Evolutionary conservation across 2,888 invertebrate species (phyloP).

Genomic region (Chelonus formosanus): DNA sequence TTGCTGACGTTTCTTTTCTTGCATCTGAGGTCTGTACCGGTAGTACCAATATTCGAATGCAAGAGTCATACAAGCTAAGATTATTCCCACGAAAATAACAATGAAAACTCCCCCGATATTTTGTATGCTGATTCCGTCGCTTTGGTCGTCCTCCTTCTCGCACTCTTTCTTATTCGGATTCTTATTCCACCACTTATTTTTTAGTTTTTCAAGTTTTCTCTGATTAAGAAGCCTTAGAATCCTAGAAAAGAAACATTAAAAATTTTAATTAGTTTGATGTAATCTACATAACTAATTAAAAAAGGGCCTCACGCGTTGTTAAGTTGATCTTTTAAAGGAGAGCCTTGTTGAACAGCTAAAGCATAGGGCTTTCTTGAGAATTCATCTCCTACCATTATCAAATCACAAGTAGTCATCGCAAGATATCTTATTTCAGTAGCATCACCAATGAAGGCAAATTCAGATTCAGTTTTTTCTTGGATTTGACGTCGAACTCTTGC

Average conservation of each 20-base stretch:
- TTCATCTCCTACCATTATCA: slow-evolving; percentile 94
- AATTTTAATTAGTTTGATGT: too few species aligned
- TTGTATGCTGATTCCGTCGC: slow-evolving; percentile 96
- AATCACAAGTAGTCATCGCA: slow-evolving; percentile 84
- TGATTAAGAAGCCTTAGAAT: slow-evolving; percentile 94
- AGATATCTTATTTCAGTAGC: slow-evolving; percentile 90
- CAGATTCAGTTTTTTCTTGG: slow-evolving; percentile 74
- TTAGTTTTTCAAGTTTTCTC: slow-evolving; percentile 89
- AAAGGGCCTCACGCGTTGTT: slow-evolving; percentile 85
- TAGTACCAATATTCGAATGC: slow-evolving; percentile 96
- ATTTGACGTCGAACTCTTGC: slow-evolving; percentile 71
- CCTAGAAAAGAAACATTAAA: slow-evolving; percentile 65
- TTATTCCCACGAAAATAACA: slow-evolving; percentile 95
- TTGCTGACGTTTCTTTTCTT: slow-evolving; percentile 32
- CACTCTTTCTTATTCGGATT: slow-evolving; percentile 82
- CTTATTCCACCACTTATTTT: slow-evolving; percentile 96
- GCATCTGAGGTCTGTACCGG: slow-evolving; percentile 75
- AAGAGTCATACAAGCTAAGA: slow-evolving; percentile 88
- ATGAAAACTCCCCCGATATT: slow-evolving; percentile 99
- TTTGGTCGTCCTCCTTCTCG: slow-evolving; percentile 89
- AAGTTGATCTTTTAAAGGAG: slow-evolving; percentile 91
- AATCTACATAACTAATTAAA: background rate
- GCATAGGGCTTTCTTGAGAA: slow-evolving; percentile 98
- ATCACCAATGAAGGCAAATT: slow-evolving; percentile 93
- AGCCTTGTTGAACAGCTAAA: slow-evolving; percentile 95